A percentile compares a stretch with the other conserved stretches of the same genome.
These are phyloP conservation scores for Hippocampus kuda DNA, from an alignment of 2,797 vertebrate species.

Conservation along the genomic window DNA sequence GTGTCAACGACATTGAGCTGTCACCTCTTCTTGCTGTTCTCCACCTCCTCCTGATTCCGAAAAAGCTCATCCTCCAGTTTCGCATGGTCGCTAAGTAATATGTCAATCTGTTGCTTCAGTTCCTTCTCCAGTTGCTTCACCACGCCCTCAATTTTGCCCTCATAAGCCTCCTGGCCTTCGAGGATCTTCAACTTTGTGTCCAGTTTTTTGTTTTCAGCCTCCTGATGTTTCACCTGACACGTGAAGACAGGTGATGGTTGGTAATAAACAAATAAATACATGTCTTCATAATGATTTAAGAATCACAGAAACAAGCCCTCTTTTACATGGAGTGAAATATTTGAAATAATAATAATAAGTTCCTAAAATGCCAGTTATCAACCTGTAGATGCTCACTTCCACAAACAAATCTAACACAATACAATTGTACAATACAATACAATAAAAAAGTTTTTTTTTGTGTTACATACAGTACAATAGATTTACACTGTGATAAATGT, in stretches of 20 bases:
- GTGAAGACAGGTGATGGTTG: neutral
- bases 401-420: too few species aligned
- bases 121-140: conserved; percentile 41
- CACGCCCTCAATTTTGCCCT: conserved; percentile 53
- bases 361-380: too few species aligned
- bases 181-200: conserved; percentile 62
- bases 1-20: neutral
- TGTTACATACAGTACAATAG: too few species aligned
- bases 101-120: conserved; percentile 55
- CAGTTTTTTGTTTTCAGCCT: conserved; percentile 62
- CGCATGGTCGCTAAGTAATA: conserved; percentile 45
- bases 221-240: conserved; percentile 60
- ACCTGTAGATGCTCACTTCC: too few species aligned
- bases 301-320: too few species aligned
- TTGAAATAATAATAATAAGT: too few species aligned
- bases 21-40: conserved; percentile 57
- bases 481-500: too few species aligned
- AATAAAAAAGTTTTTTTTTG: too few species aligned
- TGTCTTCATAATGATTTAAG: too few species aligned
- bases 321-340: too few species aligned
- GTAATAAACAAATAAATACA: too few species aligned
- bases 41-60: conserved; percentile 35
- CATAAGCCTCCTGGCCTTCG: conserved; percentile 55
- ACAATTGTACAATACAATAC: too few species aligned
- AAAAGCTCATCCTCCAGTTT: conserved; percentile 56